Conservation (phyloP, 2,113 vertebrate genomes). For the Gulo gulo region DNA sequence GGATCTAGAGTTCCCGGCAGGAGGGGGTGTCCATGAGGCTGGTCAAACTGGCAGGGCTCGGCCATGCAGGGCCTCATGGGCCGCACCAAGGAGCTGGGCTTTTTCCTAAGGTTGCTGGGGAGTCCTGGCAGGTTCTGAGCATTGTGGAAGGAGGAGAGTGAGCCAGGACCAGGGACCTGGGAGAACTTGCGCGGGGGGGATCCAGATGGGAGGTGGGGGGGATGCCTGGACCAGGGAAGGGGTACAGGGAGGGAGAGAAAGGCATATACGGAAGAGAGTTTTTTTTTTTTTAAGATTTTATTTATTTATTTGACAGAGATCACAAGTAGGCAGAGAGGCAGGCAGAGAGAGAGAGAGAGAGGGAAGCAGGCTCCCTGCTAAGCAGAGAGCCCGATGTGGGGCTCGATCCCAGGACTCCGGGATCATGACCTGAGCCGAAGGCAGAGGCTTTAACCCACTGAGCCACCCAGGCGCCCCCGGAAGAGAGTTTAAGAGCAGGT, state of each 20-base stretch:
- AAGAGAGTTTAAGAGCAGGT: neutral
- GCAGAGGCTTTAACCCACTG: too few species aligned
- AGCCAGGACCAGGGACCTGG: neutral
- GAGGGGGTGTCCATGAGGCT: neutral
- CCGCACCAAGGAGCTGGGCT: neutral
- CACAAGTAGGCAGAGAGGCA: too few species aligned
- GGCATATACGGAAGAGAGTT: fast-evolving
- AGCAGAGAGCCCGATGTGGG: too few species aligned
- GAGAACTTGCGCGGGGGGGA: neutral
- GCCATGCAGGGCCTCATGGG: neutral
- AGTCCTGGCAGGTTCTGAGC: neutral
- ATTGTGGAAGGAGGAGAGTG: fast-evolving
- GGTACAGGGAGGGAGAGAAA: neutral
- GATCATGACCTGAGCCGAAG: too few species aligned
- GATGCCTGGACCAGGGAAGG: neutral
- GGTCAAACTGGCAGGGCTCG: neutral
- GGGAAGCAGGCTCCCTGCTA: too few species aligned
- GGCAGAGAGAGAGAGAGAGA: too few species aligned
- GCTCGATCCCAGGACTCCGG: too few species aligned
- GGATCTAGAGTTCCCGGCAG: neutral
- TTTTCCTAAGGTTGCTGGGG: neutral
- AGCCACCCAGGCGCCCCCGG: neutral
- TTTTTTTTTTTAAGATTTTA: neutral
- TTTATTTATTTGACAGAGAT: too few species aligned
- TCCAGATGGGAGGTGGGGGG: neutral